Base-by-base conservation (phyloP, 1,140 invertebrate species). In the Achroia grisella region DNA sequence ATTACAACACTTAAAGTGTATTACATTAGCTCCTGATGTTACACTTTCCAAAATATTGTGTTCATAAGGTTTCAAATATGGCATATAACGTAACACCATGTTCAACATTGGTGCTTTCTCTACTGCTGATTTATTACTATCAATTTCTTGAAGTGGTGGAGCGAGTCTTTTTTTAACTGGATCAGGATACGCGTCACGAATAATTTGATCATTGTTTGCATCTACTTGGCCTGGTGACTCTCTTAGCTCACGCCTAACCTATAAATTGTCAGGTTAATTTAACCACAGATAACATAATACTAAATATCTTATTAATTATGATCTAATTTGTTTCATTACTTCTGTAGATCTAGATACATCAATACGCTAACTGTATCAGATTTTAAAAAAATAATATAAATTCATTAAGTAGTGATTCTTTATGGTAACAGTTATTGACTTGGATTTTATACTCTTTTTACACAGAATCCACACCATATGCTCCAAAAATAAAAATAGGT, bases 21-120 rank as follows among this genome's bases (percentile, higher is more conserved):
- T 2, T 23, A 6, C 17, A 40, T 0, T 11, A 34, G 11, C 31
- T 6, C 15, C 36, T 12, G 10, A 15, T 14, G 28, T 31, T 0
- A 40, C 28, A 14, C 39, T 39, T 2, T 61, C 59, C 2, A 71
- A 29, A 4, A 77, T 55, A 1, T 32, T 48, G 2, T 56, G 49
- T 27, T 77, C 58, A 15, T 75, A 80, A 1, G 68, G 47, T 42
- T 72, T 71, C 14, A 80, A 52, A 39, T 75, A 76, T 1, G 77
- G 74, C 42, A 81, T 52, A 39, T 78, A 78, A 39, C 67, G 65
- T 3, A 78, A 13, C 1, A 74, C 57, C 70, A 77, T 76, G 23
- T 64, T 68, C 1, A 76, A 33, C 61, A 75, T 63, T 0, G 68
- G 68, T 13, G 49, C 51, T 37, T 57, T 58, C 13, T 71, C 63